These are phyloP conservation scores for Horisme vitalbata DNA, from an alignment of 2,888 invertebrate species.

Conservation along the genomic window DNA sequence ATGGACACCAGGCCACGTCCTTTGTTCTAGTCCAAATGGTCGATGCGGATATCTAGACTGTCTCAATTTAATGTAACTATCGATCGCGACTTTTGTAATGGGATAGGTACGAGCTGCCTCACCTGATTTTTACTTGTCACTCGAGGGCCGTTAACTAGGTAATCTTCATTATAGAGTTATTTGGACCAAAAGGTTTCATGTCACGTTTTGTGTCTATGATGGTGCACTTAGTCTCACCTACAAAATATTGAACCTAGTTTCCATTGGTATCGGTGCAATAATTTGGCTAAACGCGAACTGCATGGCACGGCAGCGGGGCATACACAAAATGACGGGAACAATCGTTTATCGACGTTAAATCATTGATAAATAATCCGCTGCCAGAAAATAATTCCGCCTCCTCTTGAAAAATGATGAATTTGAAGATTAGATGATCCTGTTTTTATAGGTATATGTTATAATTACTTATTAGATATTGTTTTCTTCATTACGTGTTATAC, in stretches of 20 bases:
- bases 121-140: constrained; percentile 46
- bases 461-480: no score
- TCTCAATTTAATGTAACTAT: constrained; percentile 51
- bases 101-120: constrained; percentile 51
- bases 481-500: no score
- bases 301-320: constrained; percentile 62
- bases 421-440: no score
- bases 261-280: constrained; percentile 62
- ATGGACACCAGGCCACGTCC: constrained; percentile 52
- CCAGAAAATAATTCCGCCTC: constrained; percentile 63
- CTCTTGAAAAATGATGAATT: constrained; percentile 65
- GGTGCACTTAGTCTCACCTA: background rate
- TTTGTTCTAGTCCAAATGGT: constrained; percentile 50
- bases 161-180: constrained; percentile 30
- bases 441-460: no score
- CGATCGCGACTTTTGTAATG: constrained; percentile 44
- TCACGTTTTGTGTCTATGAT: constrained; percentile 35
- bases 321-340: constrained; percentile 62
- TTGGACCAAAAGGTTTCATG: constrained; percentile 40
- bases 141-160: constrained; percentile 33
- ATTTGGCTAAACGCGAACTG: constrained; percentile 59
- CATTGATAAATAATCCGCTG: constrained; percentile 60
- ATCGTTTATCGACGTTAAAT: constrained; percentile 63
- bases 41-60: constrained; percentile 56
- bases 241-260: constrained; percentile 41